Base-by-base conservation (phyloP, 1,140 invertebrate species). In the Drosophila erecta region DNA sequence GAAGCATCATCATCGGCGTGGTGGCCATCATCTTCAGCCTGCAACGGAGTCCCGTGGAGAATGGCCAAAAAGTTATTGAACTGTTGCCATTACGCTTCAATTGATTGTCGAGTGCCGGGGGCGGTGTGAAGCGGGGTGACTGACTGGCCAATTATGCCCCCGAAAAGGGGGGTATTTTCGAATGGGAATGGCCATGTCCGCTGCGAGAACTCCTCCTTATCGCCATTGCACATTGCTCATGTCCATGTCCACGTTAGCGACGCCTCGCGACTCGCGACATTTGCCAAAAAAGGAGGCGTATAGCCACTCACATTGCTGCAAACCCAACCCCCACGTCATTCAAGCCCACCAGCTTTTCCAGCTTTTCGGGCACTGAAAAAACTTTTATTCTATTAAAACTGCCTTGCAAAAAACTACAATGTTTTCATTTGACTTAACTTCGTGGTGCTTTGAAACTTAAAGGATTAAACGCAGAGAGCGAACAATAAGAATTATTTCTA, bases 71-170 rank as follows among this genome's bases (percentile, higher is more conserved):
- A 85, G 81, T 85, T 85, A 85, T 85, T 85, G 81, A 85, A 85
- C 81, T 85, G 81, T 85, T 79, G 81, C 81, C 81, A 85, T 85
- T 85, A 86, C 77, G 81, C 81, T 85, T 85, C 72, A 81, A 81
- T 83, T 84, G 79, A 78, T 83, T 83, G 79, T 70, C 43, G 66
- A 33, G 35, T 30, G 60, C 49, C 49, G 17, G n/a, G 30, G n/a
- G 27, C 41, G 54, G 58, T 27, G 59, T 50, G 35, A 27, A n/a
- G 58, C 35, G 49, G 58, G 27, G 61, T 54, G 62, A 69, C 49
- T 69, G 62, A 50, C 76, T 60, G 72, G 80, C 79, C 80, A 83
- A 83, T 83, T 84, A 84, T 72, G 46, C 33, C 64, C 27, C 14
- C 38, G 49, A 17, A 38, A 12, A 8, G 5, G 50, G 47, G 27